Evolutionary conservation across 2,888 invertebrate genomes (phyloP), one percentile per base, ranked within the genome.

Genomic region (Nowickia ferox): DNA sequence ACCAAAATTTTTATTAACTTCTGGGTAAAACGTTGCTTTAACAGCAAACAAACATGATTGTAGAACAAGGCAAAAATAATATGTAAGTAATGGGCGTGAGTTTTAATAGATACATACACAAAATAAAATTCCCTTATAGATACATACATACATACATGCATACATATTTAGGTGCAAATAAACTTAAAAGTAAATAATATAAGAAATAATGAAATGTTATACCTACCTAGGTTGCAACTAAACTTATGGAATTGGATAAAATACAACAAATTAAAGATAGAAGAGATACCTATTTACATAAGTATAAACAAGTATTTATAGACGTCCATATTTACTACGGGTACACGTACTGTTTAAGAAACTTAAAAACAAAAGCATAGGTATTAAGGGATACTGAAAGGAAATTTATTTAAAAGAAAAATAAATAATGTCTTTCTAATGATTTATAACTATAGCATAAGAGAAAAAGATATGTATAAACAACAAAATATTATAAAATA

Each of bases 31-130:
- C 11, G 19, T 63, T 42, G 9, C 15, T 57, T 48, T 53, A 30
- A 19, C 15, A 53, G 40, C 15, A 53, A n/a, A 42, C 38, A 69
- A 69, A 69, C 48, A 69, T 61, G 68, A 53, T n/a, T 80, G 74
- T 84, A 44, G 63, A 79, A 75, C 59, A 79, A 66, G 38, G 51
- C 46, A 75, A 66, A 65, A 79, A 38, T 57, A 66, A 22, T 42
- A n/a, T n/a, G n/a, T n/a, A 63, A 59, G 59, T 40, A 69, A 86
- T 86, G 79, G 83, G 86, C 86, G 86, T 79, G 48, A 55, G 48
- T 71, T 71, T 75, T 59, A 69, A 68, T 66, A 53, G 71, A 83
- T 86, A 86, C 86, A 86, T 79, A 86, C 86, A 86, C 79, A 78
- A 81, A 84, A 30, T 48, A n/a, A 75, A 75, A 79, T 48, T 15